Evolutionary conservation across 2,113 vertebrate species (phyloP).

Genomic region (Tauraco erythrolophus): DNA sequence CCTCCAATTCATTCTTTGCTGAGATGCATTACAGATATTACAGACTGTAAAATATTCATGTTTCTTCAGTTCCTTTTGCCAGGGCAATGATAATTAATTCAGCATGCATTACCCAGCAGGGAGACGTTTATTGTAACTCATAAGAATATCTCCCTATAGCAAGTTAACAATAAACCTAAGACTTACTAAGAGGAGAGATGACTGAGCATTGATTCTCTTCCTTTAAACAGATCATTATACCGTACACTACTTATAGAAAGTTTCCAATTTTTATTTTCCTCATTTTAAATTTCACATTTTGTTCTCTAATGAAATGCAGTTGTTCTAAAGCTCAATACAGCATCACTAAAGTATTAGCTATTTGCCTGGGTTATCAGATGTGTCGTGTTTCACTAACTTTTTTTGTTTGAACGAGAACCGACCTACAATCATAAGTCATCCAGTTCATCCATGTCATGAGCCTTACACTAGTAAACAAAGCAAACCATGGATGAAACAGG

Average conservation of each 20-base stretch:
- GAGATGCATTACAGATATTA: neutral
- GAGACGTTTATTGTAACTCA: neutral
- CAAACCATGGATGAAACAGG: neutral
- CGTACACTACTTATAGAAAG: neutral
- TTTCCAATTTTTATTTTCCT: neutral
- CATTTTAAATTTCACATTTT: neutral
- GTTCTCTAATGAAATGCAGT: neutral
- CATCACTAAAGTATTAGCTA: neutral
- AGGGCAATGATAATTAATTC: neutral
- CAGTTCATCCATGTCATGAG: neutral
- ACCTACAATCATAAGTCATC: neutral
- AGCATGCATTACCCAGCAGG: neutral
- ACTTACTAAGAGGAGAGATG: neutral
- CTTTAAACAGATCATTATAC: neutral
- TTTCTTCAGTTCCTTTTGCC: neutral
- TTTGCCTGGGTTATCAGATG: neutral
- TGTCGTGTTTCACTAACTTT: neutral
- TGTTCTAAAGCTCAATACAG: neutral
- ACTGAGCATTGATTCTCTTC: neutral
- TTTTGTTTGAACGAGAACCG: neutral
- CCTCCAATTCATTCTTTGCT: neutral
- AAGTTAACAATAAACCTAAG: neutral
- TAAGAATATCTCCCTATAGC: neutral
- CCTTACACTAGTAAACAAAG: neutral
- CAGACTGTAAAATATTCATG: neutral